phyloP scores from a whole-genome alignment of 2,113 vertebrate genomes.

The Empidonax traillii region DNA sequence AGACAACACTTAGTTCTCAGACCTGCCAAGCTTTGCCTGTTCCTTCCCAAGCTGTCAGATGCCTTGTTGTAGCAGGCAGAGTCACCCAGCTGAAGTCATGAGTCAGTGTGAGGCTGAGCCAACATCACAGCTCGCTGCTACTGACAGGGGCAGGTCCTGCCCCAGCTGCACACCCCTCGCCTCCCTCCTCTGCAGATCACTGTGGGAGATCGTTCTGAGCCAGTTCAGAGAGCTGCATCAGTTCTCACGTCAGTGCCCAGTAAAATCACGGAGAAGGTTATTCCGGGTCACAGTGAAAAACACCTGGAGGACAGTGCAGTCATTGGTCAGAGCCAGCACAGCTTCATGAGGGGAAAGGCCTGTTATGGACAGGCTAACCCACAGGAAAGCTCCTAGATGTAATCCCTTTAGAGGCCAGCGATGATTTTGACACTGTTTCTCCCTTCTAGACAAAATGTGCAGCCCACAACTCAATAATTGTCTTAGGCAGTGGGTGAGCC shows the following conservation, averaged over 20 bases:
- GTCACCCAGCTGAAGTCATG: neutral
- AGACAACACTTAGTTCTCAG: neutral
- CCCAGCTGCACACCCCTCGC: neutral
- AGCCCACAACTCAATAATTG: neutral
- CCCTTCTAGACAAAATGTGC: neutral
- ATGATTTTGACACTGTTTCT: neutral
- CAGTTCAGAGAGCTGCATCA: neutral
- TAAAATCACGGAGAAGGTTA: neutral
- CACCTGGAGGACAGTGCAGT: neutral
- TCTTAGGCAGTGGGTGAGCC: neutral
- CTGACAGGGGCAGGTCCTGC: neutral
- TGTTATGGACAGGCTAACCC: neutral
- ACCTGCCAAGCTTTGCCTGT: neutral
- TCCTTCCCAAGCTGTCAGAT: neutral
- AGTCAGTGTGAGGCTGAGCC: neutral
- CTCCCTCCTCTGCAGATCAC: neutral
- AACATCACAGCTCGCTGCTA: neutral
- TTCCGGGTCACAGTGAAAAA: neutral
- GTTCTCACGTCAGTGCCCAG: neutral
- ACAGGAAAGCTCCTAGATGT: neutral
- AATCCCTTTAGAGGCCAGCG: neutral
- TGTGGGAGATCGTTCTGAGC: neutral
- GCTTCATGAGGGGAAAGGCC: neutral
- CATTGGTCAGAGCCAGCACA: neutral
- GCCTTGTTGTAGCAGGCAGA: neutral